A percentile compares a stretch with the other conserved stretches of the same genome.
Evolutionary conservation across 2,113 vertebrate species (phyloP).

Genomic region (Axis porcinus): DNA sequence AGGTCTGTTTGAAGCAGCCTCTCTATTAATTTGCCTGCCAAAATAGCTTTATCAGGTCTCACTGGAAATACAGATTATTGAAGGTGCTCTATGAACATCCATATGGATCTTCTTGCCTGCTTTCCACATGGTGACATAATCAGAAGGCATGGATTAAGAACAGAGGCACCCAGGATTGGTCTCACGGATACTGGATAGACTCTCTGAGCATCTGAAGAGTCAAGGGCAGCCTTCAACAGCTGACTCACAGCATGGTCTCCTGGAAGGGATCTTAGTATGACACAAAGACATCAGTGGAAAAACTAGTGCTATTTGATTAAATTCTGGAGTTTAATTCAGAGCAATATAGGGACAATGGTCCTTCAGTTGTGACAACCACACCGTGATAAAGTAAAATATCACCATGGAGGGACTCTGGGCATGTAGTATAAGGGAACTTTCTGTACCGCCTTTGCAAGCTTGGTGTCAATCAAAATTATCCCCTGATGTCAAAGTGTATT

Average conservation of each 20-base stretch:
- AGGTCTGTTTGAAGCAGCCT: background rate
- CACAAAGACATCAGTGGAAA: no score
- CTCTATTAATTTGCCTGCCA: no score
- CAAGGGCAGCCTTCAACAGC: background rate
- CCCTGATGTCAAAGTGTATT: background rate
- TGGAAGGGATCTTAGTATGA: background rate
- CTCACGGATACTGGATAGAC: background rate
- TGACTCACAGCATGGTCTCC: accelerated
- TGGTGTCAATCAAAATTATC: background rate
- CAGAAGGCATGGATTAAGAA: background rate
- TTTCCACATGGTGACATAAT: no score
- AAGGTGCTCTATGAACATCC: background rate
- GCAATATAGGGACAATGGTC: accelerated
- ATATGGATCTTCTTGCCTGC: background rate
- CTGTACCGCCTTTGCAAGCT: background rate
- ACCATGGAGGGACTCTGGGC: accelerated
- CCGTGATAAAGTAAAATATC: accelerated
- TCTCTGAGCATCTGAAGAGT: background rate
- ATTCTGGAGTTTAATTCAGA: background rate
- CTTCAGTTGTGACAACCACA: background rate
- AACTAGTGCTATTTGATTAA: no score
- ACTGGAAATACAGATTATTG: background rate
- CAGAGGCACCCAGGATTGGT: accelerated
- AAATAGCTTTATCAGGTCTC: background rate
- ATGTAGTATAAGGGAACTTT: accelerated